These are phyloP conservation scores for Eulithis testata DNA, from an alignment of 2,888 invertebrate species.

Conservation along the genomic window DNA sequence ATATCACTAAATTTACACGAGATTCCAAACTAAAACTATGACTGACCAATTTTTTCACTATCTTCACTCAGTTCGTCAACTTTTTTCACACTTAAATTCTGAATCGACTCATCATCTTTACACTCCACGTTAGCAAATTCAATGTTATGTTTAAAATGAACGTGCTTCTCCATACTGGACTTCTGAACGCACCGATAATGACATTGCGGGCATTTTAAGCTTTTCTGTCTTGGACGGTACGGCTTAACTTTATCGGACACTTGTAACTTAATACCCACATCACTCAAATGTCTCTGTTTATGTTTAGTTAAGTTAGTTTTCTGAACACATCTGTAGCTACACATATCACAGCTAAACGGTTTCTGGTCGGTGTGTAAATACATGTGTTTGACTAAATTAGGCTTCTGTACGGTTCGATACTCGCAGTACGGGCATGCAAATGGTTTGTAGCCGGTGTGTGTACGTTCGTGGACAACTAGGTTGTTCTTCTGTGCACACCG, in stretches of 20 bases:
- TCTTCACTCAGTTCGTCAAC: conserved; percentile 29
- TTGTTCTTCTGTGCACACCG: conserved; percentile 81
- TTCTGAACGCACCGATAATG: conserved; percentile 76
- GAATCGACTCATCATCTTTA: conserved; percentile 53
- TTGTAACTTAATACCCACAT: conserved; percentile 62
- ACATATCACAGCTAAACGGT: conserved; percentile 78
- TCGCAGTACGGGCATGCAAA: conserved; percentile 80
- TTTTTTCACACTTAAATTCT: conserved; percentile 67
- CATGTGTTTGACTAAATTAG: conserved; percentile 81
- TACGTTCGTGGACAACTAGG: conserved; percentile 77
- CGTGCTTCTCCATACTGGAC: conserved; percentile 77
- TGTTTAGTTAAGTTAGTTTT: conserved; percentile 81
- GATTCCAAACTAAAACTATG: conserved; percentile 21
- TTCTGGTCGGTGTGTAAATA: conserved; percentile 80
- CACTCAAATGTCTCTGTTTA: conserved; percentile 75
- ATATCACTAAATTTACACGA: background rate
- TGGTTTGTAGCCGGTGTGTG: conserved; percentile 80
- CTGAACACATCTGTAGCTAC: conserved; percentile 78
- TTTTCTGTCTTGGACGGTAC: conserved; percentile 73
- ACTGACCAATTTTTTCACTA: conserved; percentile 22
- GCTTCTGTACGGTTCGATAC: conserved; percentile 79
- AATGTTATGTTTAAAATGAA: conserved; percentile 70
- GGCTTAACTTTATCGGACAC: conserved; percentile 62
- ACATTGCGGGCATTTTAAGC: conserved; percentile 73
- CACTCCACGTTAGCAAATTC: conserved; percentile 44